Evolutionary conservation across 2,888 invertebrate genomes (phyloP).

Genomic region (Arctia plantaginis): DNA sequence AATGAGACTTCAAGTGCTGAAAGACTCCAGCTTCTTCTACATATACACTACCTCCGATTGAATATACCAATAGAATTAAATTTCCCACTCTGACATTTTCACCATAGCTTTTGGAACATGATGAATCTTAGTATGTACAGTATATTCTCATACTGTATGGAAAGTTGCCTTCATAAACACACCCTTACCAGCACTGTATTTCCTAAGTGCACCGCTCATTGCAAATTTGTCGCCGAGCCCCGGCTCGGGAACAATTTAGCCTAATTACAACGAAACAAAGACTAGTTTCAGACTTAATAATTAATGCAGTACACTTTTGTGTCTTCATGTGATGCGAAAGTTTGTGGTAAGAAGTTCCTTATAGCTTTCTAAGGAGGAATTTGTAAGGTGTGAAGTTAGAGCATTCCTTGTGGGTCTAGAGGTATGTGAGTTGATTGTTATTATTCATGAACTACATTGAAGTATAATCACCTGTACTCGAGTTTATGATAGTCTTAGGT

Average conservation of each 20-base stretch:
- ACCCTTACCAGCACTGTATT: slow-evolving; percentile 40
- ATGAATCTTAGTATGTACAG: too few species aligned
- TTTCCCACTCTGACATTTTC: too few species aligned
- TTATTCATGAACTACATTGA: too few species aligned
- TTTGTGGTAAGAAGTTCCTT: slow-evolving; percentile 15
- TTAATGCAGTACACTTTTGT: slow-evolving; percentile 42
- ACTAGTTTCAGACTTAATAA: slow-evolving; percentile 46
- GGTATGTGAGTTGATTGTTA: neutral
- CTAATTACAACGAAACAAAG: slow-evolving; percentile 56
- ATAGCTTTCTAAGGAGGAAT: neutral
- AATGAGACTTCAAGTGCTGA: too few species aligned
- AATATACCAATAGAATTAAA: too few species aligned
- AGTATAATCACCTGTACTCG: too few species aligned
- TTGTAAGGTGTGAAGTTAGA: neutral
- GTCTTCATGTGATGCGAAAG: slow-evolving; percentile 8
- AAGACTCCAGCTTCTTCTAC: too few species aligned
- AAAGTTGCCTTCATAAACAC: slow-evolving; percentile 22
- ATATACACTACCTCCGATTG: too few species aligned
- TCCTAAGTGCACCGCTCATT: slow-evolving; percentile 49
- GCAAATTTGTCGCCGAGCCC: slow-evolving; percentile 50
- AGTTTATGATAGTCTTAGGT: neutral
- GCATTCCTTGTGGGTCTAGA: neutral
- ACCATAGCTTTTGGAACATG: too few species aligned
- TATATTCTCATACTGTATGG: neutral
- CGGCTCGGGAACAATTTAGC: slow-evolving; percentile 50